Evolutionary conservation across 2,888 invertebrate species (phyloP), one percentile per base, ranked within the genome.

Genomic region (Ectobius pallidus): DNA sequence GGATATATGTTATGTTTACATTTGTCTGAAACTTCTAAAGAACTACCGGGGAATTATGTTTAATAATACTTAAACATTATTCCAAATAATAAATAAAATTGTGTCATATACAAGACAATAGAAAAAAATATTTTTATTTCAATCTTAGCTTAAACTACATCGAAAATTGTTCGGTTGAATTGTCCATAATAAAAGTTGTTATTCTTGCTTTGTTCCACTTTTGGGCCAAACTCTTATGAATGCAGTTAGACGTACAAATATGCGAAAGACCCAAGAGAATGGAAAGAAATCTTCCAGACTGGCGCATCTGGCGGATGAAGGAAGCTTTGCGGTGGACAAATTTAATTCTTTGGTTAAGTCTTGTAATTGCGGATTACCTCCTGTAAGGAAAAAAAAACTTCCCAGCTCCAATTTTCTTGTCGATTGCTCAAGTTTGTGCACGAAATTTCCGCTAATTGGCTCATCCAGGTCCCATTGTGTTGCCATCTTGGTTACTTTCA

Each of bases 261-360:
- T 46, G 46, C 20, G 46, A 46, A 46, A 46, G n/a, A 46, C 46
- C 46, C 46, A 46, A 46, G 46, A 46, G 18, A 46, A 18, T 46
- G 46, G 18, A 18, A 4, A 46, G 46, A 46, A 18, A 46, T n/a
- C 46, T 46, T 46, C n/a, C 9, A 46, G 46, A 18, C 46, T 16
- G 52, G 52, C 52, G 7, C 52, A 52, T 20, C 52, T 52, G 52
- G 20, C 25, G 52, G 52, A 52, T 52, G 22, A 25, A 25, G 11
- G 16, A 11, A 18, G 52, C 52, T 52, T 52, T 22, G 52, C 52
- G 25, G 52, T 52, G 52, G 52, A 52, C 52, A 52, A 52, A 52
- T 52, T 20, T n/a, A 46, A 46, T 46, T 46, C 46, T 46, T 11
- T n/a, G n/a, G n/a, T 18, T 14, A 52, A 52, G 52, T 25, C 7